phyloP scores from a whole-genome alignment of 2,888 invertebrate species.

The Pammene fasciana region DNA sequence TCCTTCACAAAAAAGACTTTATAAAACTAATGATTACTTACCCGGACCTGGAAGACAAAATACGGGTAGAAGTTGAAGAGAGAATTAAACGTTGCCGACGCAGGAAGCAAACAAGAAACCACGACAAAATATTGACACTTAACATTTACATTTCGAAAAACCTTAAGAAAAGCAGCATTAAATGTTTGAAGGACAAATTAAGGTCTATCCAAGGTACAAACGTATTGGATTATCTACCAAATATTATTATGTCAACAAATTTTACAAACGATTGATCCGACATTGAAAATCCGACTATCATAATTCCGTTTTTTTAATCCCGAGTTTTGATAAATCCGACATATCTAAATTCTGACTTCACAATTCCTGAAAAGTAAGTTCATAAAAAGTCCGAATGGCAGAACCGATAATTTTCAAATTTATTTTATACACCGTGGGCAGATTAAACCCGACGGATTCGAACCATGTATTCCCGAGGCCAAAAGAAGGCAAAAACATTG shows the following conservation, averaged over 20 bases:
- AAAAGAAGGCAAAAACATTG: too few relatives aligned
- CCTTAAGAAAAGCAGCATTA: conserved; percentile 76
- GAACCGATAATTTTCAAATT: too few relatives aligned
- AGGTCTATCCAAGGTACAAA: conserved; percentile 36
- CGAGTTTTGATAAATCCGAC: too few relatives aligned
- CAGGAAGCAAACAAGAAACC: conserved; percentile 56
- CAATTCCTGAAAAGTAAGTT: too few relatives aligned
- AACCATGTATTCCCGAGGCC: too few relatives aligned
- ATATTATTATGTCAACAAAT: neutral
- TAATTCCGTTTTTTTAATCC: too few relatives aligned
- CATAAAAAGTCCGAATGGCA: too few relatives aligned
- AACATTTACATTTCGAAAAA: conserved; percentile 77
- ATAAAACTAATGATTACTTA: conserved; percentile 77
- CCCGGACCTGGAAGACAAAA: conserved; percentile 67
- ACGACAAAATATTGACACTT: conserved; percentile 56
- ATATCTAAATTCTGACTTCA: too few relatives aligned
- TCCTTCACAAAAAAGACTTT: conserved; percentile 76
- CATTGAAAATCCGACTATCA: too few relatives aligned
- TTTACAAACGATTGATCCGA: too few relatives aligned
- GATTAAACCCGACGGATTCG: too few relatives aligned
- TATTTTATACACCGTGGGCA: too few relatives aligned
- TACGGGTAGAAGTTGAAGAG: conserved; percentile 64
- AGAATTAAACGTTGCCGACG: conserved; percentile 60
- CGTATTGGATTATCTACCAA: neutral
- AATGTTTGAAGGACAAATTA: conserved; percentile 76